These are phyloP conservation scores for Bemisia tabaci DNA, from an alignment of 1,140 invertebrate genomes.

Conservation along the genomic window DNA sequence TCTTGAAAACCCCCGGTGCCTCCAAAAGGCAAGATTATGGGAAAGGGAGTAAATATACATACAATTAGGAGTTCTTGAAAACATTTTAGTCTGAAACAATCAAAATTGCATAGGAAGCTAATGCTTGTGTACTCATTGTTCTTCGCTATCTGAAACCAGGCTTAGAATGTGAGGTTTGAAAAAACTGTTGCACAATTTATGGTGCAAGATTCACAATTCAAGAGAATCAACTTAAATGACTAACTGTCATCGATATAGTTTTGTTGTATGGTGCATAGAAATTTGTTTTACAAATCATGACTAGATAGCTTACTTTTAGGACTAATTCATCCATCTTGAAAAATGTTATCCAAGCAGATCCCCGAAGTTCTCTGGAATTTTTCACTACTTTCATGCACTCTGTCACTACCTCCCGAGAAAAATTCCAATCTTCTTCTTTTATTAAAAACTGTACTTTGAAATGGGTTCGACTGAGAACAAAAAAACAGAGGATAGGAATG, in stretches of 20 bases:
- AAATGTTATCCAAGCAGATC: not conserved
- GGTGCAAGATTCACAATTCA: not conserved
- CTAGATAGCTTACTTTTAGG: not conserved
- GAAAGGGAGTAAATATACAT: too few species aligned
- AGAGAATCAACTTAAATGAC: not conserved
- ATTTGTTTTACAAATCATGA: not conserved
- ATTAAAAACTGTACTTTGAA: not conserved
- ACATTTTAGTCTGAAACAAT: too few species aligned
- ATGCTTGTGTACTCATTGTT: too few species aligned
- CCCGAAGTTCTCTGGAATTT: not conserved
- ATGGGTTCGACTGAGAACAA: not conserved
- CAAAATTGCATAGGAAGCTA: too few species aligned
- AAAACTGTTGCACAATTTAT: not conserved
- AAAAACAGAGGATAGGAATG: not conserved
- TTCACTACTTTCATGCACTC: not conserved
- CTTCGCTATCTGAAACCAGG: too few species aligned
- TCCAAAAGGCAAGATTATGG: too few species aligned
- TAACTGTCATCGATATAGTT: not conserved
- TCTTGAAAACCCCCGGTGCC: too few species aligned
- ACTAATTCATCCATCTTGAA: not conserved
- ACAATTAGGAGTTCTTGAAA: too few species aligned
- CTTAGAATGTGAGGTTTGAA: not conserved
- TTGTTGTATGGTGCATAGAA: not conserved
- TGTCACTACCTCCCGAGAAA: not conserved
- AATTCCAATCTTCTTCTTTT: not conserved